Evolutionary conservation across 2,797 vertebrate species (phyloP).

Genomic region (Scyliorhinus canicula): DNA sequence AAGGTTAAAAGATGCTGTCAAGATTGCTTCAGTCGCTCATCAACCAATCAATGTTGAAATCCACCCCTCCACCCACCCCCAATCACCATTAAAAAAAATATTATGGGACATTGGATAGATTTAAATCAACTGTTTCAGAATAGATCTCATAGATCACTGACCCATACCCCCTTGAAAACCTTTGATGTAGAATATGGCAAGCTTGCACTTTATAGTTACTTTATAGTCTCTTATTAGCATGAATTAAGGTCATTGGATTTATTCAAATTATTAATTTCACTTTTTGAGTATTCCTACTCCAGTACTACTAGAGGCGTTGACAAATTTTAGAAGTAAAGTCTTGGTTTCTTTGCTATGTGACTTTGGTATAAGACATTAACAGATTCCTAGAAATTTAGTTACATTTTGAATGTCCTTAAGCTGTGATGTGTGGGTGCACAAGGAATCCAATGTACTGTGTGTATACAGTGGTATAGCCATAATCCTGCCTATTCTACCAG

Average conservation of each 20-base stretch:
- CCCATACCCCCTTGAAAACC: not conserved
- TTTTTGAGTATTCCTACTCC: not conserved
- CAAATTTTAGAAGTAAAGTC: not conserved
- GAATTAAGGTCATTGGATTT: constrained; percentile 33
- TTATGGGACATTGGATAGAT: not conserved
- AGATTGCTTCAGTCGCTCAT: constrained; percentile 28
- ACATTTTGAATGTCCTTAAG: not conserved
- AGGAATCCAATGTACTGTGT: not conserved
- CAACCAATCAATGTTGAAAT: constrained; percentile 21
- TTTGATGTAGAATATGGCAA: not conserved
- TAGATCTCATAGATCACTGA: constrained; percentile 18
- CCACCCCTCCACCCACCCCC: not conserved
- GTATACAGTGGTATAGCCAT: not conserved
- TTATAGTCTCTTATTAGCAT: not conserved
- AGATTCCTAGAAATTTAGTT: not conserved
- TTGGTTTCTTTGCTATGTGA: not conserved
- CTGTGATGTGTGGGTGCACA: not conserved
- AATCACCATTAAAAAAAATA: not conserved
- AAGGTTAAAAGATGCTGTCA: constrained; percentile 37
- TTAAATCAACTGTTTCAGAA: constrained; percentile 8
- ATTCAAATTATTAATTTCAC: constrained; percentile 26
- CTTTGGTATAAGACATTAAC: not conserved
- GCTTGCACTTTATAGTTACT: not conserved
- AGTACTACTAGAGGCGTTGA: not conserved
- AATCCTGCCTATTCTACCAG: not conserved